phyloP scores from a whole-genome alignment of 2,113 vertebrate species.

The Sclerurus mexicanus region DNA sequence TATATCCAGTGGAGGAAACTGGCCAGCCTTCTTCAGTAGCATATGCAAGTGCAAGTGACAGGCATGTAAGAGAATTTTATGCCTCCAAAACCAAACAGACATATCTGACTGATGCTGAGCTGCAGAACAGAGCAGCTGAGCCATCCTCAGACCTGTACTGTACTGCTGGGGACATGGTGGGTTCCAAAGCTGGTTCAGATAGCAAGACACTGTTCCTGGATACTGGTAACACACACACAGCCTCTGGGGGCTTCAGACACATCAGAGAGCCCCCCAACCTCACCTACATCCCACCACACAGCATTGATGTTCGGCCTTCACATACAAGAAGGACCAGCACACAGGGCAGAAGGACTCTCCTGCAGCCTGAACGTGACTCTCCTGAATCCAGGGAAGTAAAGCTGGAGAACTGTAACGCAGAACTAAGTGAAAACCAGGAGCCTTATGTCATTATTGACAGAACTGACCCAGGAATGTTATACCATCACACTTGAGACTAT shows the following conservation, averaged over 20 bases:
- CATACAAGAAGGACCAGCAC: not conserved
- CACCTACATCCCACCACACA: constrained; percentile 58
- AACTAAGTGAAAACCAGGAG: constrained; percentile 21
- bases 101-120: not conserved
- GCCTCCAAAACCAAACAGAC: not conserved
- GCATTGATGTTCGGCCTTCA: not conserved
- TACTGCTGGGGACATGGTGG: not conserved
- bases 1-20: constrained; percentile 66
- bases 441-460: constrained; percentile 63
- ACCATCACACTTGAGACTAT: not conserved
- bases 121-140: not conserved
- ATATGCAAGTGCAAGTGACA: not conserved
- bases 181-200: not conserved
- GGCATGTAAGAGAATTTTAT: not conserved
- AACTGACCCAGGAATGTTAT: not conserved
- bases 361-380: not conserved
- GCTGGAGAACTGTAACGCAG: not conserved
- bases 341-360: not conserved
- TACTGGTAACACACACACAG: not conserved
- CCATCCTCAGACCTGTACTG: constrained; percentile 20
- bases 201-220: not conserved
- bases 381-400: not conserved
- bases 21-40: not conserved
- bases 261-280: constrained; percentile 68
- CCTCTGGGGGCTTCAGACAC: not conserved